These are phyloP conservation scores for Brotogeris chrysoptera DNA, from an alignment of 2,797 vertebrate species.

Conservation along the genomic window DNA sequence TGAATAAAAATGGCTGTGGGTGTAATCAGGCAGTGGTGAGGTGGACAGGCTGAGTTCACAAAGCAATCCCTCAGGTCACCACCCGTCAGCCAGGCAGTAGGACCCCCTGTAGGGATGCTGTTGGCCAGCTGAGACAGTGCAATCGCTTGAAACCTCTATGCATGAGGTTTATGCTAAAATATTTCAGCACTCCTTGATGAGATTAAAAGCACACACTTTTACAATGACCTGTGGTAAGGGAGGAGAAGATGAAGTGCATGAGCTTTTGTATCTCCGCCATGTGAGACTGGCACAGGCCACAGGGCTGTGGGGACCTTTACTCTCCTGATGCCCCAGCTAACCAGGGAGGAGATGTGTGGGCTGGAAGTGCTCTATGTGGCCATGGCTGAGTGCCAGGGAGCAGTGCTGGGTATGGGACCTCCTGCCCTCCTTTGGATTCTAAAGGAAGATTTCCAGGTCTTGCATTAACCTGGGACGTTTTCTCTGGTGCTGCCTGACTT, in stretches of 20 bases:
- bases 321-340: not conserved
- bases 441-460: not conserved
- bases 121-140: not conserved
- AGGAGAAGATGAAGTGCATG: not conserved
- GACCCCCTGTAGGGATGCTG: not conserved
- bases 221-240: not conserved
- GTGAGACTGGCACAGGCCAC: not conserved
- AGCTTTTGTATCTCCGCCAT: not conserved
- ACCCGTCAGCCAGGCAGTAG: fast-evolving
- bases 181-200: not conserved
- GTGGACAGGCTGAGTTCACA: not conserved
- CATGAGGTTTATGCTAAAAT: not conserved
- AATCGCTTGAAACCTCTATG: not conserved
- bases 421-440: not conserved
- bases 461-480: not conserved
- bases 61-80: not conserved
- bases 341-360: not conserved
- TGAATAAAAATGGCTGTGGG: not conserved
- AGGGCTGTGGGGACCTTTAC: not conserved
- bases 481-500: not conserved
- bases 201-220: not conserved
- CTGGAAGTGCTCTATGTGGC: not conserved
- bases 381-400: not conserved
- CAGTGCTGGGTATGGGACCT: not conserved
- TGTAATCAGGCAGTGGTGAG: not conserved